Evolutionary conservation across 2,888 invertebrate genomes (phyloP).

Genomic region (Spodoptera littoralis): DNA sequence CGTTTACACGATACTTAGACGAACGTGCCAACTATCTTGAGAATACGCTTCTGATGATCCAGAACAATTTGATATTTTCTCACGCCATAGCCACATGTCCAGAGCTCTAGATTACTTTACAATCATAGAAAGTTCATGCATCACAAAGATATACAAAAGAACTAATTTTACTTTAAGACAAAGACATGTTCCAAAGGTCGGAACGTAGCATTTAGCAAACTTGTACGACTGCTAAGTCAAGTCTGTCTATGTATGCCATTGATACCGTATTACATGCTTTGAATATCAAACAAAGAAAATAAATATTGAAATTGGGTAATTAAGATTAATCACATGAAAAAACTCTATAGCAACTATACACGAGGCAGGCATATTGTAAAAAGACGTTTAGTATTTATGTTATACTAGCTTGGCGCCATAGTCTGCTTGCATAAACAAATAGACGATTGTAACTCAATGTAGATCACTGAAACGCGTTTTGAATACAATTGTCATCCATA

Average conservation of each 20-base stretch:
- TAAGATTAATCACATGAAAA: conserved; percentile 51
- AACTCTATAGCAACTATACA: conserved; percentile 21
- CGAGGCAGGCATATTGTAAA: conserved; percentile 14
- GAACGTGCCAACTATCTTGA: conserved; percentile 58
- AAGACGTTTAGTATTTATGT: conserved; percentile 37
- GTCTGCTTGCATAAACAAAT: conserved; percentile 49
- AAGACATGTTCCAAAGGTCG: conserved; percentile 11
- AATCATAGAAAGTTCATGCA: conserved; percentile 17
- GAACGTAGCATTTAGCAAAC: conserved; percentile 17
- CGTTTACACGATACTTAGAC: conserved; percentile 61
- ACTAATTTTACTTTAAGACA: conserved; percentile 15
- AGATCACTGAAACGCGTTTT: conserved; percentile 48
- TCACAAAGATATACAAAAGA: conserved; percentile 20
- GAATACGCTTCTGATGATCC: conserved; percentile 50
- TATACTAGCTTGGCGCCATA: conserved; percentile 35
- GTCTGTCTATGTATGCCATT: conserved; percentile 26
- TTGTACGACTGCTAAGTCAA: conserved; percentile 23
- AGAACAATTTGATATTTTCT: conserved; percentile 41
- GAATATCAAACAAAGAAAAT: conserved; percentile 54
- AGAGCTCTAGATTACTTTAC: conserved; percentile 13
- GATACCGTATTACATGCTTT: conserved; percentile 45
- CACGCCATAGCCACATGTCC: conserved; percentile 26
- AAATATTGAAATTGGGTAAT: conserved; percentile 55
- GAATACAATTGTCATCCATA: conserved; percentile 46
- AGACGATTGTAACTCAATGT: conserved; percentile 41